Conservation (phyloP, 2,797 vertebrate species). For the Nannoperca obscura region DNA sequence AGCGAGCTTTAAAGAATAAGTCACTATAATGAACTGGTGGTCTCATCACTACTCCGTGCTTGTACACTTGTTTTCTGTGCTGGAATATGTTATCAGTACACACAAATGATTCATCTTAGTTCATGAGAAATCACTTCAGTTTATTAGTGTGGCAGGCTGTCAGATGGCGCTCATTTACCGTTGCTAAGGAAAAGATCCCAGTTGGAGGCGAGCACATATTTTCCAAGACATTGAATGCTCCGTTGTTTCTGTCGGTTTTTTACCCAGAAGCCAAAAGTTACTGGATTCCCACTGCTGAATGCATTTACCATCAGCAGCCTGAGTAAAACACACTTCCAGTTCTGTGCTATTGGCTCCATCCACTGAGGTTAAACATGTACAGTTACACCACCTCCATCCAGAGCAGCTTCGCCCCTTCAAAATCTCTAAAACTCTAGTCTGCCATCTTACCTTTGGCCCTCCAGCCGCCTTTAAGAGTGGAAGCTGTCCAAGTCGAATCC, state of each 20-base stretch:
- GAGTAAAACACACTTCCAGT: background rate
- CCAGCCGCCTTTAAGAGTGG: background rate
- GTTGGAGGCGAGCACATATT: background rate
- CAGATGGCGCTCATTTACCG: background rate
- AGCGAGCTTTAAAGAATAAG: no score
- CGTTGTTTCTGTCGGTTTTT: background rate
- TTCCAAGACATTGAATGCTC: background rate
- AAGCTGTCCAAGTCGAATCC: constrained; percentile 35
- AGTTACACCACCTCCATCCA: background rate
- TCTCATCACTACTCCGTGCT: background rate
- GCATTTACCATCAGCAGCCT: background rate
- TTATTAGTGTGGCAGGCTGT: background rate
- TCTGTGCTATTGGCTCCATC: background rate
- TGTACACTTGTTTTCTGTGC: background rate
- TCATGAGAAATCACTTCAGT: background rate
- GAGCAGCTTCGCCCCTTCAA: constrained; percentile 14
- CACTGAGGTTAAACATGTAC: constrained; percentile 16
- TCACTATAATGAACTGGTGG: no score
- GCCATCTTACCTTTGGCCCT: constrained; percentile 23
- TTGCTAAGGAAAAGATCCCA: background rate
- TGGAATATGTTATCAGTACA: background rate
- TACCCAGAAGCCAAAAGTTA: background rate
- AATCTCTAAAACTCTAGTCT: background rate
- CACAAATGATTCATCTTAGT: background rate
- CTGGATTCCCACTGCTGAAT: background rate